Percentiles rank a stretch among this genome's conserved stretches.
Evolutionary conservation across 2,113 vertebrate species (phyloP).

Genomic region (Saguinus midas): DNA sequence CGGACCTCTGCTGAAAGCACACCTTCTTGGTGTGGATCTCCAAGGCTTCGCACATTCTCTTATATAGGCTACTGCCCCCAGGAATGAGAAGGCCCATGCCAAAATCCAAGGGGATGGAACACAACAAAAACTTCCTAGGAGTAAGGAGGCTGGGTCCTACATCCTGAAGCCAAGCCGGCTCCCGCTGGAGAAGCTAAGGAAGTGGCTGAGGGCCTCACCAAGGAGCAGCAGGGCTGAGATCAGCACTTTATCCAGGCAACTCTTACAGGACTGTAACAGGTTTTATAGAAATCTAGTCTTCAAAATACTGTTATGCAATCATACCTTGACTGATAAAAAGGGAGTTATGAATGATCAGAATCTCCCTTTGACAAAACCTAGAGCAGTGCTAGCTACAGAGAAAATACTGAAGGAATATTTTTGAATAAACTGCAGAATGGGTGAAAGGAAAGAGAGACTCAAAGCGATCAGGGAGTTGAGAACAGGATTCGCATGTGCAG

Average conservation of each 20-base stretch:
- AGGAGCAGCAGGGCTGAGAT: background rate
- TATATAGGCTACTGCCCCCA: too few species aligned
- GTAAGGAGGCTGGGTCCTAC: background rate
- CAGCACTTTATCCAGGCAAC: background rate
- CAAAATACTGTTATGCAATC: background rate
- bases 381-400: background rate
- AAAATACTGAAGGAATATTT: background rate
- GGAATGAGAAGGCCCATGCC: background rate
- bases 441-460: background rate
- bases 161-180: background rate
- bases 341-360: background rate
- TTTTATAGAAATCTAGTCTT: background rate
- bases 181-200: background rate
- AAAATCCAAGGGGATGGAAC: background rate
- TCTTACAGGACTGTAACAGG: background rate
- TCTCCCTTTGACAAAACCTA: background rate
- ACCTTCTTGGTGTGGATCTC: background rate
- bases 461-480: background rate
- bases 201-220: background rate
- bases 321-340: background rate
- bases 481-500: background rate
- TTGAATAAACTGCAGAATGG: background rate
- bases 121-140: background rate
- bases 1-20: background rate
- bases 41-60: background rate